A percentile compares a stretch with the other conserved stretches of the same genome.
phyloP scores from a whole-genome alignment of 2,797 vertebrate genomes.

The Dermochelys coriacea region DNA sequence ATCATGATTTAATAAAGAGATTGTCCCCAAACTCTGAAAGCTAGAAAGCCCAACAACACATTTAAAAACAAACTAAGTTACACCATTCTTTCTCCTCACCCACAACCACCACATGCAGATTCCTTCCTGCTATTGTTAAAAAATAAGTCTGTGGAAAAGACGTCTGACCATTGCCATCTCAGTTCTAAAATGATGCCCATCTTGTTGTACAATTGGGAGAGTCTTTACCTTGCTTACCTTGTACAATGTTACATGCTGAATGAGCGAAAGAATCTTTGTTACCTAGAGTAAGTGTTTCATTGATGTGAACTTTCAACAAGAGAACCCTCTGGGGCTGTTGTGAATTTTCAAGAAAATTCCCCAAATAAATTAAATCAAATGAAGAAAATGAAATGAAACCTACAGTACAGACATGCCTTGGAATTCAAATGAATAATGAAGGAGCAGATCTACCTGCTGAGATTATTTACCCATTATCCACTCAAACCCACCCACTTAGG shows the following conservation, averaged over 20 bases:
- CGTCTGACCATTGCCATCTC: neutral
- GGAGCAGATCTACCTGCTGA: slow-evolving; percentile 40
- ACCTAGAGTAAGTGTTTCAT: neutral
- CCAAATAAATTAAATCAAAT: slow-evolving; percentile 58
- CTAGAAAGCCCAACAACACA: neutral
- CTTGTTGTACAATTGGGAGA: neutral
- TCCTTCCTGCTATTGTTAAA: neutral
- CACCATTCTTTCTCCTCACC: neutral
- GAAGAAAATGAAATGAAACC: slow-evolving; percentile 66
- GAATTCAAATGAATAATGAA: slow-evolving; percentile 47
- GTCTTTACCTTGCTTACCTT: neutral
- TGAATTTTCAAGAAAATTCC: slow-evolving; percentile 46
- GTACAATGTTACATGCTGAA: neutral
- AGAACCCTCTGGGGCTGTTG: slow-evolving; percentile 40
- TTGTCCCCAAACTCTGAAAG: neutral
- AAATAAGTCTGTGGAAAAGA: neutral
- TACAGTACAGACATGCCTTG: slow-evolving; percentile 7
- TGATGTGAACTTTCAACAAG: slow-evolving; percentile 36
- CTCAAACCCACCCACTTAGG: neutral
- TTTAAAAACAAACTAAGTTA: neutral
- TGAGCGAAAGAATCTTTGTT: slow-evolving; percentile 8
- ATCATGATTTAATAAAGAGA: slow-evolving; percentile 17
- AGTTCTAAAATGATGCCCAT: neutral
- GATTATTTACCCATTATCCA: neutral
- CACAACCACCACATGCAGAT: neutral